Evolutionary conservation across 2,797 vertebrate species (phyloP), one percentile per base, ranked within the genome.

Genomic region (Nasua narica): DNA sequence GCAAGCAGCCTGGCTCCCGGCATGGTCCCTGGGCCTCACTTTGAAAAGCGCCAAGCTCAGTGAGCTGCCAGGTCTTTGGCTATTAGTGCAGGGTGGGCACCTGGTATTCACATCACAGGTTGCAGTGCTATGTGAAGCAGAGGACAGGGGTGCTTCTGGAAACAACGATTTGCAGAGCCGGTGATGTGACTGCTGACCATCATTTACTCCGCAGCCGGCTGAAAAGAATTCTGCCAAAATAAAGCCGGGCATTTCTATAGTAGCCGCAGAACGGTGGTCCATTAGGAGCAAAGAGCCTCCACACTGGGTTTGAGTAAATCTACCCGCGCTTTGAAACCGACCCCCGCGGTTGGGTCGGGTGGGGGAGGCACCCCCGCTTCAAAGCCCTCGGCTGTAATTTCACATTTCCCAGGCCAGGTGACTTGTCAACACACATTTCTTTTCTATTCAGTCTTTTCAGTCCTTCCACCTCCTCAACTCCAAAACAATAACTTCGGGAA

Each of bases 401-500:
- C 84, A 65, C 25, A 76, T 67, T 40, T 72, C 35, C 78, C 70
- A 85, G 78, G 62, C 56, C 48, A 69, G 23, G 43, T 84, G 86
- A 54, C 81, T 40, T 97, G 90, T 95, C 96, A 96, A 86, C 62
- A 94, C 46, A 69, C 35, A 29, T 8, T 90, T 91, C 90, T 76
- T 83, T 82, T 79, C 27, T 32, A 46, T 19, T 46, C 43, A 48
- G 43, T 32, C 86, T 95, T 27, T 95, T 90, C 85, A 84, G 84
- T 50, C 69, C 78, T 83, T 89, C 94, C 25, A 87, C 94, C 94
- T 97, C 85, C 85, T 97, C 95, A 95, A 87, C 87, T 96, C 50
- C 15, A 78, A 95, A 97, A 96, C 94, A 97, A 56, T 95, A 90
- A 96, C 86, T 95, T 76, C 85, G 77, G 92, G 93, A 91, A 43